phyloP scores from a whole-genome alignment of 1,140 invertebrate genomes.

The Drosophila arizonae region DNA sequence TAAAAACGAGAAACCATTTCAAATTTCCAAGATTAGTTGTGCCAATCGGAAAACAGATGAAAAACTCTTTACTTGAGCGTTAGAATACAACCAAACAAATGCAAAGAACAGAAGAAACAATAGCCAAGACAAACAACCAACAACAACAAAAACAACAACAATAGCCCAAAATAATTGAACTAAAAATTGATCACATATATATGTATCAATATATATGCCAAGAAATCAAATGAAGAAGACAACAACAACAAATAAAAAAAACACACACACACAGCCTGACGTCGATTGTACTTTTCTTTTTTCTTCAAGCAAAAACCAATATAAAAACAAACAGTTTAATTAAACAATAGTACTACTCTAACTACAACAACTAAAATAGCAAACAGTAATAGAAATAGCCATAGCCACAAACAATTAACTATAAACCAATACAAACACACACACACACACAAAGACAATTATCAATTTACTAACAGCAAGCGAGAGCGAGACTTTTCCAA shows the following conservation, averaged over 20 bases:
- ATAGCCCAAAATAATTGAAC: slow-evolving; percentile 75
- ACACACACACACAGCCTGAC: slow-evolving; percentile 64
- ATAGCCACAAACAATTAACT: slow-evolving; percentile 70
- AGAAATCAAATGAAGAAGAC: slow-evolving; percentile 26
- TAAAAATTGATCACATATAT: slow-evolving; percentile 51
- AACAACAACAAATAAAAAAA: slow-evolving; percentile 14
- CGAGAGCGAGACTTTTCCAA: no score
- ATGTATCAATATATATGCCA: background rate
- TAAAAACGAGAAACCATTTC: slow-evolving; percentile 38
- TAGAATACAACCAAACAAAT: slow-evolving; percentile 28
- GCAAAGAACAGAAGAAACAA: slow-evolving; percentile 77
- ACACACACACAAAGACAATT: slow-evolving; percentile 19
- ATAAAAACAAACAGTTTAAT: slow-evolving; percentile 55
- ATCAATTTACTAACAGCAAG: slow-evolving; percentile 11
- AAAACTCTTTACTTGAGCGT: slow-evolving; percentile 61
- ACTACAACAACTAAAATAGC: slow-evolving; percentile 77
- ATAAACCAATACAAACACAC: slow-evolving; percentile 33
- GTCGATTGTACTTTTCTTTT: slow-evolving; percentile 82
- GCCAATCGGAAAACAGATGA: slow-evolving; percentile 26
- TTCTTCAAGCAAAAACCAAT: slow-evolving; percentile 61
- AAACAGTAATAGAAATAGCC: slow-evolving; percentile 78
- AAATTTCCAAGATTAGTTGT: slow-evolving; percentile 39
- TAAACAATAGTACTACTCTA: slow-evolving; percentile 78
- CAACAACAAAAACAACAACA: slow-evolving; percentile 52
- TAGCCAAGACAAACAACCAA: slow-evolving; percentile 61